Evolutionary conservation across 1,140 invertebrate species (phyloP), one percentile per base, ranked within the genome.

Genomic region (Sarcophaga bullata): DNA sequence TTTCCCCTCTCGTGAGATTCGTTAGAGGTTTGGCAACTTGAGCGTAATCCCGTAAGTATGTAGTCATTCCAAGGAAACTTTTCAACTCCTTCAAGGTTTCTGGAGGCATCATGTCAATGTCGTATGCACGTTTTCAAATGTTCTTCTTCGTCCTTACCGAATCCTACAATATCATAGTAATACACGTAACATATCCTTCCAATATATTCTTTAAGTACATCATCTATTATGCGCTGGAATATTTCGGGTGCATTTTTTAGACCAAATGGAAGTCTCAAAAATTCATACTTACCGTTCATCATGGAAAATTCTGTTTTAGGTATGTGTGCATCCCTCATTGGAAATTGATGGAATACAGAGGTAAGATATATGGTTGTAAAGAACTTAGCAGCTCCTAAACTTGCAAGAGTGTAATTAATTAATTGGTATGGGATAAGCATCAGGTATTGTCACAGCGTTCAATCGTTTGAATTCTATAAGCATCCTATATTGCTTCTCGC

Each of bases 311-410:
- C 11, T 15, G 52, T 58, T 58, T 58, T 58, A 1, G 52, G 52
- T 88, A 86, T 68, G 84, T 58, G 75, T 81, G 52, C 48, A 47
- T 80, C 7, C 90, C 83, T 58, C 52, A 58, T 58, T n/a, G 84
- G 84, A 6, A 91, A 85, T 84, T 93, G 92, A 85, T 91, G 91
- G 84, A 91, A 93, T 7, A 92, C 92, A 48, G 84, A 86, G 6
- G 49, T 86, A 8, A 92, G 83, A 87, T 93, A 91, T 46, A 92
- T 75, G 3, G 89, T 87, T 8, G 88, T 85, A 82, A 92, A 92
- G 83, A 87, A 91, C 81, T 84, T 87, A 8, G 84, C 49, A 8
- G 6, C 87, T 8, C 87, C 86, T 73, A 93, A 82, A 50, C 86
- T 86, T 80, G 91, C 88, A 68, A 93, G 84, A 17, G 88, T 86